phyloP scores from a whole-genome alignment of 2,113 vertebrate genomes.

The Tretioscincus oriximinensis region DNA sequence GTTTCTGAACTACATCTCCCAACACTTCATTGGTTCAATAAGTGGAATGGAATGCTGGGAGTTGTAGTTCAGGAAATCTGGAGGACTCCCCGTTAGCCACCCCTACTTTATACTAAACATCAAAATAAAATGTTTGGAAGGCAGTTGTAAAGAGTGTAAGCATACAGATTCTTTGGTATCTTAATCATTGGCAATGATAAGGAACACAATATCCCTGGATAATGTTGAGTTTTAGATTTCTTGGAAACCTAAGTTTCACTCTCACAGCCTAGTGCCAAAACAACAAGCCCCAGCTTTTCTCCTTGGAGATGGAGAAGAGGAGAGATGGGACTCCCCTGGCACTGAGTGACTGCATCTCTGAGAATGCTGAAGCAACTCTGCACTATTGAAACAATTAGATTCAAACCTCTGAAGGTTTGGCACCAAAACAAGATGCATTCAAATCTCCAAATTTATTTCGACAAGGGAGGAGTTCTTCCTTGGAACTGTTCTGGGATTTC shows the following conservation, averaged over 20 bases:
- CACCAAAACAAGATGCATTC: background rate
- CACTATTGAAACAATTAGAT: background rate
- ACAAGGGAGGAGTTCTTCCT: background rate
- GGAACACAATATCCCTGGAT: constrained; percentile 4
- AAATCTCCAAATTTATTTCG: background rate
- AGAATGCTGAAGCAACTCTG: background rate
- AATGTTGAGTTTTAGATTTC: background rate
- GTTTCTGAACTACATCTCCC: no score
- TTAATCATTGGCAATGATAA: background rate
- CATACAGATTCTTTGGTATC: background rate
- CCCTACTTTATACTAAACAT: background rate
- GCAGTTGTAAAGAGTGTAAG: background rate
- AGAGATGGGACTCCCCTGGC: background rate
- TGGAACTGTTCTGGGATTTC: background rate
- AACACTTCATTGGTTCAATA: no score
- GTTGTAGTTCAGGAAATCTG: no score
- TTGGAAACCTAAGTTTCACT: background rate
- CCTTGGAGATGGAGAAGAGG: background rate
- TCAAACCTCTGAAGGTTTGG: background rate
- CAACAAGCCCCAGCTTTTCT: background rate
- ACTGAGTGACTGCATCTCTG: background rate
- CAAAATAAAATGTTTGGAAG: background rate
- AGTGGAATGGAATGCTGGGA: no score
- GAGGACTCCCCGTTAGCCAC: no score
- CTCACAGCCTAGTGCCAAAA: background rate